These are phyloP conservation scores for Umimayanthus chanpuru DNA, from an alignment of 92 coral and sea anemone genomes.

Conservation along the genomic window DNA sequence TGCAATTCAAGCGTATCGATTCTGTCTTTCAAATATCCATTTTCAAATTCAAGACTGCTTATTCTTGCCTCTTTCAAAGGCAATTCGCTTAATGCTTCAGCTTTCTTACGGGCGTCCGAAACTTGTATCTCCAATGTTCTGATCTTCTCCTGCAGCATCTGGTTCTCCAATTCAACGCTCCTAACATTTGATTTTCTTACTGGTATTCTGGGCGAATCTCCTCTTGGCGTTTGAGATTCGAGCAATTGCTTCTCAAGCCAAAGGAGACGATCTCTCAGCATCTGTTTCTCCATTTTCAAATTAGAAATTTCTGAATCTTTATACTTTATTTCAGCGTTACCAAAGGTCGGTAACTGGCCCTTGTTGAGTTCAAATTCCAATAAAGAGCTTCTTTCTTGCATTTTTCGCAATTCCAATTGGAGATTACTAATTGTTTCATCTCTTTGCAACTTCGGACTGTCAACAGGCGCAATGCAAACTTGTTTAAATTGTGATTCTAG, in stretches of 20 bases:
- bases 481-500: constrained; percentile 17
- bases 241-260: constrained; percentile 3
- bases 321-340: neutral
- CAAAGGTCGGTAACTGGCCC: neutral
- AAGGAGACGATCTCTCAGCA: neutral
- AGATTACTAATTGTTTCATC: constrained; percentile 6
- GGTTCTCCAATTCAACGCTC: constrained; percentile 24
- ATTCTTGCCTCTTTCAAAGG: constrained; percentile 35
- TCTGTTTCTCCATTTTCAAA: constrained; percentile 8
- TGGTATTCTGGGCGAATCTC: neutral
- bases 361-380: neutral
- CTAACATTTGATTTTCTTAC: neutral
- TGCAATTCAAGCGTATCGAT: constrained; percentile 30
- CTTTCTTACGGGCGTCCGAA: constrained; percentile 8
- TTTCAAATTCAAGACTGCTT: constrained; percentile 35
- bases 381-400: constrained; percentile 19
- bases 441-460: neutral
- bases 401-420: neutral
- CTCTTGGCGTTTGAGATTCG: neutral
- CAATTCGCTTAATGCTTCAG: neutral
- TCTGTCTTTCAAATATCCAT: constrained; percentile 28
- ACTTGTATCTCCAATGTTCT: constrained; percentile 17
- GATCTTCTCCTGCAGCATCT: constrained; percentile 21
- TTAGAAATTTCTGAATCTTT: neutral
- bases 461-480: neutral